phyloP scores from a whole-genome alignment of 2,113 vertebrate genomes.

The Corythornis vintsioides region DNA sequence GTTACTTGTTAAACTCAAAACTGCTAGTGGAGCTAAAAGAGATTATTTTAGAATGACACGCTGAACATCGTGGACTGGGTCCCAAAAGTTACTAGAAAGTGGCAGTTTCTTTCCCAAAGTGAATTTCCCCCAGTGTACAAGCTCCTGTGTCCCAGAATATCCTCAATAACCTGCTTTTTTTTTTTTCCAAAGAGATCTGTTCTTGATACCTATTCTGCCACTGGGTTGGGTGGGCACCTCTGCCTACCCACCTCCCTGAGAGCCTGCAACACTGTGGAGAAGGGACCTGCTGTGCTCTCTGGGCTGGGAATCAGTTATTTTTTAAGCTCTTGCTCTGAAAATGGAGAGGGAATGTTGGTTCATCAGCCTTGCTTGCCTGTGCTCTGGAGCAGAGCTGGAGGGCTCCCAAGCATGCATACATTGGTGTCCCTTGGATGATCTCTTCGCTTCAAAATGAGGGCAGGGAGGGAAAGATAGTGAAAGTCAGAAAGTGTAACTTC shows the following conservation, averaged over 20 bases:
- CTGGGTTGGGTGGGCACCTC: background rate
- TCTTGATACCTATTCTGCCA: background rate
- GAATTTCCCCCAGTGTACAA: background rate
- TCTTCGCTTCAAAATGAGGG: background rate
- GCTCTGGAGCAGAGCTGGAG: background rate
- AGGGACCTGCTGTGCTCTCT: background rate
- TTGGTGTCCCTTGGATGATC: slow-evolving; percentile 18
- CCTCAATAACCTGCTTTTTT: background rate
- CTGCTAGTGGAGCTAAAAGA: background rate
- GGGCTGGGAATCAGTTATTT: background rate
- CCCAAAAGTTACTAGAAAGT: background rate
- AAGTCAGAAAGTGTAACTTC: slow-evolving; percentile 25
- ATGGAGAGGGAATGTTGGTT: background rate
- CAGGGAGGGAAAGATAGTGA: background rate
- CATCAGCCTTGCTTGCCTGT: background rate
- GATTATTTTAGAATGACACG: background rate
- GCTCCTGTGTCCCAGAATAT: background rate
- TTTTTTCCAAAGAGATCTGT: background rate
- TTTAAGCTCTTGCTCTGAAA: background rate
- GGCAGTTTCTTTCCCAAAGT: background rate
- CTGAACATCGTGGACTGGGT: background rate
- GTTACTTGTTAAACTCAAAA: background rate
- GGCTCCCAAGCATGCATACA: rapidly evolving
- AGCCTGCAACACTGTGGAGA: background rate
- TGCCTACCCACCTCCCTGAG: background rate